Percentiles rank a stretch among this genome's conserved stretches.
Evolutionary conservation across 2,888 invertebrate species (phyloP).

Genomic region (Campoplex nolae): DNA sequence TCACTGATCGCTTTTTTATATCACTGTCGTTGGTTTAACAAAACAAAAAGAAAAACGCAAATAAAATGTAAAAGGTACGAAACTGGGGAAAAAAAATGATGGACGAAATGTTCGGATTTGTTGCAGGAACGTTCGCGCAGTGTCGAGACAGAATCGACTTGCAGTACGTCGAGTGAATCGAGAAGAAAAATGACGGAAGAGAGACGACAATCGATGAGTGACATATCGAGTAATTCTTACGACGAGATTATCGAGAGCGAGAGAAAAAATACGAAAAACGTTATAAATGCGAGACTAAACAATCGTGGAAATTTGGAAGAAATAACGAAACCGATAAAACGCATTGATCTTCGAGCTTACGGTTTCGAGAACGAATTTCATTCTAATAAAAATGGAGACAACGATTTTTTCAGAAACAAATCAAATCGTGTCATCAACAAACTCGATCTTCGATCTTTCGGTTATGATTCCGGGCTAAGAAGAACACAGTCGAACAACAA

Average conservation of each 20-base stretch:
- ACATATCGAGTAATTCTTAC: constrained; percentile 38
- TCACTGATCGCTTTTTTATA: constrained; percentile 33
- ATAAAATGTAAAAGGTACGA: neutral
- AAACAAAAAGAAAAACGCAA: neutral
- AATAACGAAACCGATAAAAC: constrained; percentile 73
- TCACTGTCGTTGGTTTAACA: constrained; percentile 38
- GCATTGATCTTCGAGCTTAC: constrained; percentile 79
- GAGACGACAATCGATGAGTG: constrained; percentile 68
- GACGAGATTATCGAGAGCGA: constrained; percentile 64
- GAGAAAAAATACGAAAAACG: constrained; percentile 77
- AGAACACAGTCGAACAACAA: constrained; percentile 79
- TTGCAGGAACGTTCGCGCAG: constrained; percentile 75
- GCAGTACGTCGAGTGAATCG: constrained; percentile 64
- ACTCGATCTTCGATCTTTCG: constrained; percentile 78
- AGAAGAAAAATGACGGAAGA: constrained; percentile 68
- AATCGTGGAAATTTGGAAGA: constrained; percentile 76
- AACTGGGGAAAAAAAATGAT: constrained; percentile 24
- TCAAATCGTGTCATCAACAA: constrained; percentile 78
- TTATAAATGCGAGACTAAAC: constrained; percentile 79
- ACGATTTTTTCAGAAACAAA: constrained; percentile 52
- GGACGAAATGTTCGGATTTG: constrained; percentile 67
- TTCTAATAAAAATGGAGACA: constrained; percentile 58
- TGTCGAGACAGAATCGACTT: constrained; percentile 61
- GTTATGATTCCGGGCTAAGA: constrained; percentile 78
- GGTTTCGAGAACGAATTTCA: constrained; percentile 79